phyloP scores from a whole-genome alignment of 2,888 invertebrate species.

The Drosophila atroscutellata region DNA sequence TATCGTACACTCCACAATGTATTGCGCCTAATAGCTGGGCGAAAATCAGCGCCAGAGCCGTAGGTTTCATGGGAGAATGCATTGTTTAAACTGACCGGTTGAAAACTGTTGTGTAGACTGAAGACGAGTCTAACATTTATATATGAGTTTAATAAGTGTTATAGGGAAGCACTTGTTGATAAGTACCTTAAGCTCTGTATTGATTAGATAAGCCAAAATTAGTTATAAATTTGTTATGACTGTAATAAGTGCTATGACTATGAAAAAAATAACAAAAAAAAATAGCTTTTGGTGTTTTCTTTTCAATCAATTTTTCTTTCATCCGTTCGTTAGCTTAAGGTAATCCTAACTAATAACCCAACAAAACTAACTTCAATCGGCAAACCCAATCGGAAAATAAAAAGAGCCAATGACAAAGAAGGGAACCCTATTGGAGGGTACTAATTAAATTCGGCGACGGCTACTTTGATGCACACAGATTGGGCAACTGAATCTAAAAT shows the following conservation, averaged over 20 bases:
- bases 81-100: conserved; percentile 27
- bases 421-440: conserved; percentile 51
- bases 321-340: no score
- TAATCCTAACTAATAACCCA: not conserved
- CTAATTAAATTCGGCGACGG: conserved; percentile 74
- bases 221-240: conserved; percentile 7
- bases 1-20: conserved; percentile 41
- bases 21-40: conserved; percentile 44
- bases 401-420: conserved; percentile 17
- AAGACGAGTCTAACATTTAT: not conserved
- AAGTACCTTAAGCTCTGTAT: not conserved
- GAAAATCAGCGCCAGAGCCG: conserved; percentile 29
- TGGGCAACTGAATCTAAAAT: conserved; percentile 12
- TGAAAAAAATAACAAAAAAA: not conserved
- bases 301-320: not conserved
- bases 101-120: conserved; percentile 2
- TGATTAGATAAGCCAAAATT: conserved; percentile 28
- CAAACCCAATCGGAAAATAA: conserved; percentile 4
- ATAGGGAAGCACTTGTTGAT: conserved; percentile 15
- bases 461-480: conserved; percentile 54
- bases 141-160: not conserved
- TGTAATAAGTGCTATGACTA: not conserved
- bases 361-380: not conserved
- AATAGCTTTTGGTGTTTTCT: not conserved
- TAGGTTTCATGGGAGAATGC: conserved; percentile 30